Conservation (phyloP, 2,888 invertebrate species). For the Drosophila recens region DNA sequence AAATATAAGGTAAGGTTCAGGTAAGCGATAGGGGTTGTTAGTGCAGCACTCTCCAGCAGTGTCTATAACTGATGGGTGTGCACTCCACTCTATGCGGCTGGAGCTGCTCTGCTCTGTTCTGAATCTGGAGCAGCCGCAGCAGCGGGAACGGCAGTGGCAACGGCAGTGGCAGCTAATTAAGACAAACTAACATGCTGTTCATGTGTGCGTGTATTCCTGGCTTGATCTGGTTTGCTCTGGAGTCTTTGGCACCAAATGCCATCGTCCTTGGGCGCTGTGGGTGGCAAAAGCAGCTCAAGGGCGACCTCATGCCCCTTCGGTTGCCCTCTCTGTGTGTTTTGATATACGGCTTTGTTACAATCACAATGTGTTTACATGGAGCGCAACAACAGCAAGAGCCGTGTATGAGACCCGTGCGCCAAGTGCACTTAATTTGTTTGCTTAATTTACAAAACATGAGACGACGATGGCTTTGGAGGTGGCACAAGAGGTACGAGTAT, state of each 20-base stretch:
- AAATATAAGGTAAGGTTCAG: slow-evolving; percentile 58
- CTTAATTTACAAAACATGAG: slow-evolving; percentile 82
- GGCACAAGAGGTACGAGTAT: background rate
- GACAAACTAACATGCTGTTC: slow-evolving; percentile 69
- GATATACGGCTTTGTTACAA: slow-evolving; percentile 77
- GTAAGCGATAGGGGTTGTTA: slow-evolving; percentile 50
- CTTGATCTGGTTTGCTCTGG: slow-evolving; percentile 28
- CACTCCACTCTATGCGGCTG: slow-evolving; percentile 23
- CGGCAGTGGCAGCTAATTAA: slow-evolving; percentile 71
- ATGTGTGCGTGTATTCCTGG: slow-evolving; percentile 39
- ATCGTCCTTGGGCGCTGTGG: slow-evolving; percentile 61
- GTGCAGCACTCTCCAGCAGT: slow-evolving; percentile 21
- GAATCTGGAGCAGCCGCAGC: slow-evolving; percentile 35
- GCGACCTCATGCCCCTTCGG: slow-evolving; percentile 32
- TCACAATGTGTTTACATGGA: slow-evolving; percentile 77
- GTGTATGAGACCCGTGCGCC: slow-evolving; percentile 59
- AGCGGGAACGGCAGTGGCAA: slow-evolving; percentile 34
- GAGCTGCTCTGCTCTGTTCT: background rate
- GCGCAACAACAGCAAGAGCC: slow-evolving; percentile 55
- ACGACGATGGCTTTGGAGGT: slow-evolving; percentile 34
- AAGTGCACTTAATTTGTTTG: slow-evolving; percentile 83
- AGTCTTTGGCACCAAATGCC: slow-evolving; percentile 28
- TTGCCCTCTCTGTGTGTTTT: slow-evolving; percentile 48
- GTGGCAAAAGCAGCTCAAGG: slow-evolving; percentile 58
- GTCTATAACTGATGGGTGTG: slow-evolving; percentile 45